phyloP scores from a whole-genome alignment of 2,888 invertebrate genomes.

The Ephialtes manifestator region DNA sequence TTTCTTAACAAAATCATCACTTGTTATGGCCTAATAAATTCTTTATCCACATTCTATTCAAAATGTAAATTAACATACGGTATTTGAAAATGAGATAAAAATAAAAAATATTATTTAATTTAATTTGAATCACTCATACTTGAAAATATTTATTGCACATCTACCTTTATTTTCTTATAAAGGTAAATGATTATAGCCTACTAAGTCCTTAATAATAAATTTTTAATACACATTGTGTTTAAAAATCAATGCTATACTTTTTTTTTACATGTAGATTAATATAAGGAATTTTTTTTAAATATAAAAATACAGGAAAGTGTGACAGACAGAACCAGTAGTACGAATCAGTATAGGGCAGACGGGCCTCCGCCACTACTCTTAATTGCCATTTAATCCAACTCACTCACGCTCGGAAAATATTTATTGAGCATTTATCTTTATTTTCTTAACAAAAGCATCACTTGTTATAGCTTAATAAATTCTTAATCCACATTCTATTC shows the following conservation, averaged over 20 bases:
- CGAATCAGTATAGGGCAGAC: conserved; percentile 72
- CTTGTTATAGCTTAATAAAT: background rate
- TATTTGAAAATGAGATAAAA: background rate
- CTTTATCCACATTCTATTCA: background rate
- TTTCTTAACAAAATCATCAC: background rate
- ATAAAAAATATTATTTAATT: background rate
- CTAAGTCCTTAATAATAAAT: too few relatives aligned
- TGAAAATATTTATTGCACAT: background rate
- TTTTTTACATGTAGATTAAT: background rate
- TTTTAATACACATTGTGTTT: background rate
- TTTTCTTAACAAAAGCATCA: background rate
- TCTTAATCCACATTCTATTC: background rate
- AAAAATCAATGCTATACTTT: background rate
- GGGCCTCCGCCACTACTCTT: conserved; percentile 24
- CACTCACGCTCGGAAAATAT: background rate
- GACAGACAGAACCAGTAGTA: conserved; percentile 28
- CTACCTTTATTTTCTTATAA: background rate
- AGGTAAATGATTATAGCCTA: too few relatives aligned
- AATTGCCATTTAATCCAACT: background rate
- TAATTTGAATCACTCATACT: background rate
- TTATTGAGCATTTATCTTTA: background rate
- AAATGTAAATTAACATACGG: background rate
- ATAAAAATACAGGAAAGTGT: background rate
- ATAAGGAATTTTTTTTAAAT: background rate
- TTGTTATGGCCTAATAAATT: background rate